Evolutionary conservation across 2,888 invertebrate species (phyloP).

Genomic region (Ceraclea dissimilis): DNA sequence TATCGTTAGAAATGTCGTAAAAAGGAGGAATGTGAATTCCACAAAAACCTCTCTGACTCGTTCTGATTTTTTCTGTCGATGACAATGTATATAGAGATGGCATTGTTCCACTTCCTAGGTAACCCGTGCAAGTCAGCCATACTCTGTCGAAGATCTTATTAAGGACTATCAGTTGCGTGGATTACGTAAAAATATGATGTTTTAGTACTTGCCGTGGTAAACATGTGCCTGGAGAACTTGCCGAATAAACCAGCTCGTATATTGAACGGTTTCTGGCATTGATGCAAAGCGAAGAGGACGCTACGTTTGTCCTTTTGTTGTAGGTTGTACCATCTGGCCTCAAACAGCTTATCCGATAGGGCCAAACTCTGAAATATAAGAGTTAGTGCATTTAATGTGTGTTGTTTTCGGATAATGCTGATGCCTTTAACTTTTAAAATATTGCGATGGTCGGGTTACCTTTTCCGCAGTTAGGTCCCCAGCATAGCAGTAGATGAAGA

Average conservation of each 20-base stretch:
- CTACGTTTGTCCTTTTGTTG: conserved; percentile 12
- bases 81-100: no score
- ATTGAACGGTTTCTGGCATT: conserved; percentile 19
- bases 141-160: no score
- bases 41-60: no score
- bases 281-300: conserved; percentile 20
- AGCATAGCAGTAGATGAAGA: conserved; percentile 24
- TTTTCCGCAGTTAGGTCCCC: conserved; percentile 21
- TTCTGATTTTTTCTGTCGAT: no score
- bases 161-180: no score
- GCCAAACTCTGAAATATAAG: conserved; percentile 13
- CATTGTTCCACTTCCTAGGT: no score
- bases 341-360: conserved; percentile 15
- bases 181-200: no score
- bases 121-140: no score
- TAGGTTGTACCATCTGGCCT: conserved; percentile 17
- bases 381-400: not conserved
- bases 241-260: conserved; percentile 23
- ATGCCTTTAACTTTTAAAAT: not conserved
- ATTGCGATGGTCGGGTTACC: conserved; percentile 12
- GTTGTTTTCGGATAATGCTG: not conserved
- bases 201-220: conserved; percentile 14
- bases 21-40: no score
- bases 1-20: no score
- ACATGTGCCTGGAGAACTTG: conserved; percentile 21